Evolutionary conservation across 2,888 invertebrate species (phyloP), one percentile per base, ranked within the genome.

Genomic region (Pollenia amentaria): DNA sequence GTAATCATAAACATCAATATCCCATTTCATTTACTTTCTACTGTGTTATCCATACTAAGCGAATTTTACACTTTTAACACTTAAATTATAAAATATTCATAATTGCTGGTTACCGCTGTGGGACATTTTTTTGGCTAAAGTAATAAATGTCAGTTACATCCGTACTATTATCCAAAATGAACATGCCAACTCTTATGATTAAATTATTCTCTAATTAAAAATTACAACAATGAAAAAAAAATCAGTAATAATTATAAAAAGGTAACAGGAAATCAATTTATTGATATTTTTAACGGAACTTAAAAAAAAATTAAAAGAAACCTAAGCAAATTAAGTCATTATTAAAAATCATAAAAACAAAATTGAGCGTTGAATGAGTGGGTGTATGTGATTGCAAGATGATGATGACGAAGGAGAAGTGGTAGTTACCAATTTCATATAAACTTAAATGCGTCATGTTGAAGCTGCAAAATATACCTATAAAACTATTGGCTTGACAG

Each of bases 121-220:
- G 3, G 10, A 16, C 40, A 14, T 2, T 46, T 21, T 29, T 29
- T 53, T 64, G 46, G 51, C 40, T 40, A 70, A 44, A 46, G 51
- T 42, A 84, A 87, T 87, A 87, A 87, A 87, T 84, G 84, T 87
- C 87, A 87, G 65, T 55, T 64, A 81, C 77, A 84, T 87, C 87
- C 87, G 84, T 44, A 69, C 77, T 81, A 84, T 87, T 81, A 84
- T 77, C 77, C 38, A 81, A 69, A 77, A 73, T 62, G 76, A 70
- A 67, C 51, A 44, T 51, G n/a, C 11, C 42, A 51, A 72, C 64
- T 29, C n/a, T 76, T 21, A 21, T 75, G 53, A 62, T 76, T 62
- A 65, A 79, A 79, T 78, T 62, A 55, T 79, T 80, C 18, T 80
- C 18, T 76, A 48, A 73, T 73, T 83, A 46, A 51, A 29, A 42